Evolutionary conservation across 2,113 vertebrate genomes (phyloP).

Genomic region (Peromyscus maniculatus): DNA sequence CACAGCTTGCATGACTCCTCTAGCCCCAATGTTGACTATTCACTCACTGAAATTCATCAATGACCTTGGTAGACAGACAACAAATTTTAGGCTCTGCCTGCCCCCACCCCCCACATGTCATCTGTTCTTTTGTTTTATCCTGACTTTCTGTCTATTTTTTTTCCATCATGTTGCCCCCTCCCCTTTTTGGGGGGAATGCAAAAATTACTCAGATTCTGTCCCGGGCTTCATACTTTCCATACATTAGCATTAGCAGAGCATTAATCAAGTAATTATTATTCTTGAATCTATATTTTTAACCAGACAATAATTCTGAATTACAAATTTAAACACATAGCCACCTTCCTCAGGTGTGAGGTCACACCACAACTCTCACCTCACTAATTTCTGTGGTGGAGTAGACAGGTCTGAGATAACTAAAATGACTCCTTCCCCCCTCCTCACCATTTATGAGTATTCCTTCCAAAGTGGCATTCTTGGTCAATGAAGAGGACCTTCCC

Average conservation of each 20-base stretch:
- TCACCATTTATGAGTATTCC: background rate
- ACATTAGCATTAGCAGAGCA: background rate
- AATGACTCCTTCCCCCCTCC: no score
- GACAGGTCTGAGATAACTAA: background rate
- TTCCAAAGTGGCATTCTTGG: background rate
- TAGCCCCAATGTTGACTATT: background rate
- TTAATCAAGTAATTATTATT: background rate
- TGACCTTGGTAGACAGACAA: background rate
- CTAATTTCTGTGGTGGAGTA: background rate
- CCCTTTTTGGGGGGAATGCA: conserved; percentile 27
- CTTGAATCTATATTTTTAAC: background rate
- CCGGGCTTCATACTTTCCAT: background rate
- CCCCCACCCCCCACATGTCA: no score
- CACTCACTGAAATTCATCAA: background rate
- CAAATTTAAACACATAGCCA: background rate
- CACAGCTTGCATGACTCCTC: background rate
- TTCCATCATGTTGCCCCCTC: background rate
- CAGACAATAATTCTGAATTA: background rate
- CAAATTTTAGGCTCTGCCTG: background rate
- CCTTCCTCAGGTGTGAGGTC: background rate
- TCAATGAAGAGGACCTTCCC: background rate
- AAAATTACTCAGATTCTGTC: conserved; percentile 7
- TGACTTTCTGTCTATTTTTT: background rate
- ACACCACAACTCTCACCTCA: background rate
- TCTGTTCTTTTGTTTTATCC: background rate